Percentiles rank a stretch among this genome's conserved stretches.
phyloP scores from a whole-genome alignment of 2,113 vertebrate species.

The Labeo rohita region DNA sequence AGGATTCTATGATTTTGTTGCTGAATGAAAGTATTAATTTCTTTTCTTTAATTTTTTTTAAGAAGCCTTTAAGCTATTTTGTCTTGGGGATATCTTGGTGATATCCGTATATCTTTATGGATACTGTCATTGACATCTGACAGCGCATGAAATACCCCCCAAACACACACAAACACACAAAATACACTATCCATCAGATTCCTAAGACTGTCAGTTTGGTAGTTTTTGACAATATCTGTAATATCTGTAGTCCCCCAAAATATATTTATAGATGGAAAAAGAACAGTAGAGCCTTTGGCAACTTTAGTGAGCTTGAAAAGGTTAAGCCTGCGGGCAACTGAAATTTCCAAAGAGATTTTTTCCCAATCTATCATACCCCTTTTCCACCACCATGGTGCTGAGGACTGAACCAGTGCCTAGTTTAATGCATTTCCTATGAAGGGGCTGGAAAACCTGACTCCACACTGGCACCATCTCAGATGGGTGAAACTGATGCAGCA shows the following conservation, averaged over 20 bases:
- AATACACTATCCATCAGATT: not conserved
- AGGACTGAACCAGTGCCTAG: not conserved
- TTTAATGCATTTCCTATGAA: not conserved
- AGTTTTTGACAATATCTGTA: not conserved
- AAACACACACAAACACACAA: not conserved
- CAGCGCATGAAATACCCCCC: no score
- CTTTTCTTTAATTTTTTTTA: no score
- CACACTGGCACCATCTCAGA: not conserved
- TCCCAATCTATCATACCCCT: not conserved
- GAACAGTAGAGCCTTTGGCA: not conserved
- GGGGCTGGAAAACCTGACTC: not conserved
- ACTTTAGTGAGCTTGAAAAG: not conserved
- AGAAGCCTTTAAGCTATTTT: no score
- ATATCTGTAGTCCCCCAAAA: not conserved
- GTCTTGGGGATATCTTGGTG: no score
- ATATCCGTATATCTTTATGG: no score
- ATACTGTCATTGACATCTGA: no score
- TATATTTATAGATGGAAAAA: constrained; percentile 1
- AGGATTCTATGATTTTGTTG: no score
- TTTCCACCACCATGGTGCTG: not conserved
- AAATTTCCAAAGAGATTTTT: constrained; percentile 7
- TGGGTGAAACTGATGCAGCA: not conserved
- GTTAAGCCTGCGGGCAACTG: not conserved
- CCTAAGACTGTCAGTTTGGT: not conserved
- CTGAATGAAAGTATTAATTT: no score